Conservation (phyloP, 2,797 vertebrate genomes). For the Lepilemur ruficaudatus region DNA sequence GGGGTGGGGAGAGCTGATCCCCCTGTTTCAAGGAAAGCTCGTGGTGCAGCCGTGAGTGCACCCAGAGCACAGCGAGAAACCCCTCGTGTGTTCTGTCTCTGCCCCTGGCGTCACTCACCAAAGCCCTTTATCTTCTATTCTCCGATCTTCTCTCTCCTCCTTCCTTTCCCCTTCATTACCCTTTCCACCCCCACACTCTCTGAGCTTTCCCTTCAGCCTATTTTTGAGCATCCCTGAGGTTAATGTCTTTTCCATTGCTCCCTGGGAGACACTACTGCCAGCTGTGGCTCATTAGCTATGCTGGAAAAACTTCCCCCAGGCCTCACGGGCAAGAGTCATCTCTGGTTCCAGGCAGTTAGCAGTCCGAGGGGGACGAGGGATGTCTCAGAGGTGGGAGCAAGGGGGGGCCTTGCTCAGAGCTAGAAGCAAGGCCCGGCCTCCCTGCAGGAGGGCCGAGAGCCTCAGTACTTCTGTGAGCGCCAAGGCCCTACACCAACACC, state of each 20-base stretch:
- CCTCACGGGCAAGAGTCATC: background rate
- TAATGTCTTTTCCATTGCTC: background rate
- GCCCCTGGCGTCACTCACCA: background rate
- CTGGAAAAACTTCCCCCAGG: background rate
- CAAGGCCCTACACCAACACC: background rate
- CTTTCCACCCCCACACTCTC: background rate
- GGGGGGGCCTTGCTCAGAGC: background rate
- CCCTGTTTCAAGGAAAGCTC: background rate
- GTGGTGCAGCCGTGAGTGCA: rapidly evolving
- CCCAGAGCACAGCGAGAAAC: background rate
- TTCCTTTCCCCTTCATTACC: background rate
- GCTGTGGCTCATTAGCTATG: background rate
- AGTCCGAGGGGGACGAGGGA: background rate
- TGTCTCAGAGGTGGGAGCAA: background rate
- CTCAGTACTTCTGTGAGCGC: too few species aligned
- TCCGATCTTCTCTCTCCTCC: background rate
- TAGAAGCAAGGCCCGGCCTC: background rate
- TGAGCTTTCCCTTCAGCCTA: background rate
- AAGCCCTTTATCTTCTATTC: background rate
- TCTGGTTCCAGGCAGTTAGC: background rate
- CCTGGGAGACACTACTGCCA: background rate
- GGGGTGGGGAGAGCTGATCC: background rate
- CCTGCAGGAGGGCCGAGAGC: background rate
- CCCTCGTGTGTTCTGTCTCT: background rate
- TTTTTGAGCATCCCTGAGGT: slow-evolving; percentile 52